These are phyloP conservation scores for Unio pictorum DNA, from an alignment of 2,888 invertebrate species.

Conservation along the genomic window DNA sequence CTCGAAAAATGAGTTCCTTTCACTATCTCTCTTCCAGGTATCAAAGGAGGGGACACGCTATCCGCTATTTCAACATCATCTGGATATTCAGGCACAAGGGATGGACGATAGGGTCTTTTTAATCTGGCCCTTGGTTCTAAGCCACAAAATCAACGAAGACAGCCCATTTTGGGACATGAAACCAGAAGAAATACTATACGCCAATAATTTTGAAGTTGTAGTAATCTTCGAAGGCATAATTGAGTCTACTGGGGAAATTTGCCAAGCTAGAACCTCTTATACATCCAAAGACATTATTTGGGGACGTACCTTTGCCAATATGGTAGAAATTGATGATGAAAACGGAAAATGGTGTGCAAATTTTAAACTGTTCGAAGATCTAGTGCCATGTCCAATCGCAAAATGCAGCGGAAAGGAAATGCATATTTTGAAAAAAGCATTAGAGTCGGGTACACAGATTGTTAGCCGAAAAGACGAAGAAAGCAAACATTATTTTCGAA, in stretches of 20 bases:
- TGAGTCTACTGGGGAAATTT: constrained; percentile 82
- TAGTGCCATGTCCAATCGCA: constrained; percentile 52
- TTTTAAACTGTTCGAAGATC: constrained; percentile 55
- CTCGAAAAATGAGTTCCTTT: constrained; percentile 70
- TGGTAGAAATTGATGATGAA: constrained; percentile 61
- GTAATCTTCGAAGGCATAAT: constrained; percentile 93
- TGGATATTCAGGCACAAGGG: constrained; percentile 90
- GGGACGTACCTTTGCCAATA: constrained; percentile 64
- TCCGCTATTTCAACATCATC: constrained; percentile 93
- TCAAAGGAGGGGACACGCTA: constrained; percentile 92
- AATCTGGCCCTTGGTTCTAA: constrained; percentile 97
- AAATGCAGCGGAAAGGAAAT: constrained; percentile 89
- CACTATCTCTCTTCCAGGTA: constrained; percentile 72
- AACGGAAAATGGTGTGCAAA: constrained; percentile 54
- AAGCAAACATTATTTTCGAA: constrained; percentile 16
- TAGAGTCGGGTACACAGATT: constrained; percentile 12
- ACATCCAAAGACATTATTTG: constrained; percentile 68
- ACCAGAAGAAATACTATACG: constrained; percentile 86
- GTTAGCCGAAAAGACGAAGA: constrained; percentile 4
- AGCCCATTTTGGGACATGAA: constrained; percentile 92
- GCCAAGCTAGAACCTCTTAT: constrained; percentile 72
- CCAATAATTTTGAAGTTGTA: constrained; percentile 94
- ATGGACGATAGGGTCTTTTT: constrained; percentile 95
- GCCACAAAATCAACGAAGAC: constrained; percentile 91
- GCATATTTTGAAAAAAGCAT: constrained; percentile 23